These are phyloP conservation scores for Cerceris rybyensis DNA, from an alignment of 2,888 invertebrate genomes.

Conservation along the genomic window DNA sequence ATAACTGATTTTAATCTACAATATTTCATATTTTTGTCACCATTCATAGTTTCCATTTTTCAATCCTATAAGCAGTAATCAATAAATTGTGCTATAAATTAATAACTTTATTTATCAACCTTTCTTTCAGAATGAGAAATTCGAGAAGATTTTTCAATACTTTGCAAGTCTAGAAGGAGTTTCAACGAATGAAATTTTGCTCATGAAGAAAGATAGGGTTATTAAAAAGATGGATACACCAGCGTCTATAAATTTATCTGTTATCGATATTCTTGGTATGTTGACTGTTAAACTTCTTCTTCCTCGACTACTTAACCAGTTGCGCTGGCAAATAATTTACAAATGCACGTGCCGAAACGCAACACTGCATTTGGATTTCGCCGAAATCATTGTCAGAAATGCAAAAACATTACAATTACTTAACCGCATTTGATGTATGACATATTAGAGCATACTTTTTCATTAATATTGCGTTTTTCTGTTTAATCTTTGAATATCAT, in stretches of 20 bases:
- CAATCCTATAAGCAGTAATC: background rate
- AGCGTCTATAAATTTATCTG: slow-evolving; percentile 68
- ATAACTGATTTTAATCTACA: no score
- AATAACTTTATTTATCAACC: background rate
- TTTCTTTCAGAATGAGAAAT: slow-evolving; percentile 70
- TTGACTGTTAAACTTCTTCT: background rate
- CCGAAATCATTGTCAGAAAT: no score
- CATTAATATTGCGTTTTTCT: no score
- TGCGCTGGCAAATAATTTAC: no score
- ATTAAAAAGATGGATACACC: slow-evolving; percentile 73
- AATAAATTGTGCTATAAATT: background rate
- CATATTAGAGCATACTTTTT: no score
- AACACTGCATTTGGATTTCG: no score
- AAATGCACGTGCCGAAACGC: no score
- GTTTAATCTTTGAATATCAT: no score
- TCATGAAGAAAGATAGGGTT: slow-evolving; percentile 67
- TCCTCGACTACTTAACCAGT: background rate
- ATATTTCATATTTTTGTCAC: background rate
- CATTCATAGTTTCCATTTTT: background rate
- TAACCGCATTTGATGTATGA: no score
- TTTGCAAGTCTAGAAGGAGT: slow-evolving; percentile 74
- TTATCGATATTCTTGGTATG: slow-evolving; percentile 76
- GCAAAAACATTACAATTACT: no score
- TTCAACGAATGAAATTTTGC: slow-evolving; percentile 68
- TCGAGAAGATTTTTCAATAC: slow-evolving; percentile 70